phyloP scores from a whole-genome alignment of 2,797 vertebrate species.

The Pseudomugil gertrudae region DNA sequence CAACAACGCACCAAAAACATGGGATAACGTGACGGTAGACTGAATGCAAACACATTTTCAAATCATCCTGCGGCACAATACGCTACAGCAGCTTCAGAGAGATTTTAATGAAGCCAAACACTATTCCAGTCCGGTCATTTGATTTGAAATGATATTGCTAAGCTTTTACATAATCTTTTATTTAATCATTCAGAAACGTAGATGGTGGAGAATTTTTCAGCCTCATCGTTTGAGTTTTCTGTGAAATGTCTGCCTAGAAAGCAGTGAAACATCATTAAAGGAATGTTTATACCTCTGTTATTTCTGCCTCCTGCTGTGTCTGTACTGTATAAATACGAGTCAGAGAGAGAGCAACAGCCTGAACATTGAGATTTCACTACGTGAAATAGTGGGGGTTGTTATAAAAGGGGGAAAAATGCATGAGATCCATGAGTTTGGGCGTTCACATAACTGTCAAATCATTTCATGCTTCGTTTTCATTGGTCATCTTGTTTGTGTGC shows the following conservation, averaged over 20 bases:
- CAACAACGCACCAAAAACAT: background rate
- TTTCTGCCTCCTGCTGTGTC: conserved; percentile 32
- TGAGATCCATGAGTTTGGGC: conserved; percentile 19
- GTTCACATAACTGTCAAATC: conserved; percentile 30
- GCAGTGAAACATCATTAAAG: conserved; percentile 17
- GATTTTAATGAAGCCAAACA: conserved; percentile 10
- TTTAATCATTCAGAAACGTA: background rate
- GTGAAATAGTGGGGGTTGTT: background rate
- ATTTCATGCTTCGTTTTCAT: conserved; percentile 40
- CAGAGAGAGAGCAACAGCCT: conserved; percentile 7
- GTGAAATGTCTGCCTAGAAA: conserved; percentile 26
- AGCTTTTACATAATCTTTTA: background rate
- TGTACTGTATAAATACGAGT: conserved; percentile 18
- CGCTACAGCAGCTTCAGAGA: background rate
- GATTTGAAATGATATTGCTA: conserved; percentile 5
- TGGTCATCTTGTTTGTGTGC: conserved; percentile 40
- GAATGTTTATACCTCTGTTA: conserved; percentile 33
- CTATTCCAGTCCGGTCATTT: conserved; percentile 6
- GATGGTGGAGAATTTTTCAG: conserved; percentile 19
- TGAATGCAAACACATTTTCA: background rate
- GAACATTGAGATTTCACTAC: background rate
- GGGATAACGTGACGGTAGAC: background rate
- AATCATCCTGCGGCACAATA: background rate
- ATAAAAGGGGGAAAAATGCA: conserved; percentile 2
- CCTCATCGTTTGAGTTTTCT: conserved; percentile 14